Conservation (phyloP, 1,140 invertebrate genomes). For the Octopus bimaculoides region DNA sequence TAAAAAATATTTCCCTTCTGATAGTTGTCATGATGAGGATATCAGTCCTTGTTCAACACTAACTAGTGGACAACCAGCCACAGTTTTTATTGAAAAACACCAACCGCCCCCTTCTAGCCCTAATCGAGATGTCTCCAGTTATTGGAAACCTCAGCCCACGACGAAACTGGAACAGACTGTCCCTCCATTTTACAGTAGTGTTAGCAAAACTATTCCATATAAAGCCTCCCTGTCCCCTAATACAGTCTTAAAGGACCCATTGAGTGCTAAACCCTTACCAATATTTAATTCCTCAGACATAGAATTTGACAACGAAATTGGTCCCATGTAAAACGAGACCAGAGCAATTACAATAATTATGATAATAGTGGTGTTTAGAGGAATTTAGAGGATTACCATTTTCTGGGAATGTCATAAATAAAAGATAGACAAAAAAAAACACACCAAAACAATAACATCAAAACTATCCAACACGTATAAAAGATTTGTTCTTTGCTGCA, state of each 20-base stretch:
- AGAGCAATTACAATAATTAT: background rate
- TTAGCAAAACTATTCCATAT: background rate
- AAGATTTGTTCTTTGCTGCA: background rate
- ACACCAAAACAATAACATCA: background rate
- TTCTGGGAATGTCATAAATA: background rate
- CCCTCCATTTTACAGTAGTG: background rate
- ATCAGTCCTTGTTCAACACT: background rate
- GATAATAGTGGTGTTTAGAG: background rate
- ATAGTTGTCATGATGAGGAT: background rate
- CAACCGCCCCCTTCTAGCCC: background rate
- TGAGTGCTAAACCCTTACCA: background rate
- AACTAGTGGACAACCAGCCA: background rate
- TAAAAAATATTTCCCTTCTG: background rate
- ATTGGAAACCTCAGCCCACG: slow-evolving; percentile 4
- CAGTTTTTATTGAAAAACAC: background rate
- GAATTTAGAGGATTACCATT: background rate
- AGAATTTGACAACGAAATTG: background rate
- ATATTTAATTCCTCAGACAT: background rate
- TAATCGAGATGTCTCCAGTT: background rate
- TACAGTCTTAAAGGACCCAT: background rate
- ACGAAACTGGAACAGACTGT: background rate
- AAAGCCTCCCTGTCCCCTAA: background rate
- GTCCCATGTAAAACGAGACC: background rate
- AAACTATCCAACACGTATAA: background rate
- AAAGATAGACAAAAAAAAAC: background rate